Base-by-base conservation (phyloP, 2,113 vertebrate genomes). In the Herpetotheres cachinnans region DNA sequence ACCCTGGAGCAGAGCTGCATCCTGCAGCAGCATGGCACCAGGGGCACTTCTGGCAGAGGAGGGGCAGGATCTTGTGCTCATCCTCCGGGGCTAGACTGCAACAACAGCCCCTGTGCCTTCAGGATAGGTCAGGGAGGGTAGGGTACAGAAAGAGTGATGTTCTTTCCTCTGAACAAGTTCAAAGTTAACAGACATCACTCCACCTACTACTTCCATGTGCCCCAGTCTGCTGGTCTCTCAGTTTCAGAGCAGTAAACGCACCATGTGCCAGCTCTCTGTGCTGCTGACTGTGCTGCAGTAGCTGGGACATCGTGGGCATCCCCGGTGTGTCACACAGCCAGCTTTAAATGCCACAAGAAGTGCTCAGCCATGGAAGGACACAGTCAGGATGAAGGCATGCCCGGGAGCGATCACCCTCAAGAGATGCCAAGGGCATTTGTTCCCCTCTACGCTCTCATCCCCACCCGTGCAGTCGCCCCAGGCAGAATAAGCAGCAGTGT, bases 391-490 rank as follows among this genome's bases (percentile, higher is more conserved):
- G 14, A 49, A 86, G 40, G 29, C 30, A 34, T 1, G 10, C 11
- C 12, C 38, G 11, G 10, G 27, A 50, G 42, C 1, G 1, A 78
- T 19, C 0, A 0, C 21, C 36, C 44, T 71, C 17, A n/a, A 10
- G 66, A 55, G 61, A 38, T 49, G 30, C 66, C 9, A 5, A 81
- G 36, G 63, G 30, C 69, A n/a, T 46, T 82, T 6, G 0, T 20
- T 91, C 66, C 44, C 27, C 50, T 29, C 70, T 19, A 10, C 1
- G 1, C 10, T 47, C 73, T 59, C 72, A 49, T 69, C 58, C 66
- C 27, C 86, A 78, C 17, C 29, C 6, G 0, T 12, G 30, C 38
- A 44, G 52, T 27, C 4, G 1, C n/a, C 40, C 46, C 79, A 76
- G 40, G 25, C 50, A 72, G 55, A 88, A 78, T 20, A 76, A 88